phyloP scores from a whole-genome alignment of 1,140 invertebrate genomes.

The Drosophila dunni region DNA sequence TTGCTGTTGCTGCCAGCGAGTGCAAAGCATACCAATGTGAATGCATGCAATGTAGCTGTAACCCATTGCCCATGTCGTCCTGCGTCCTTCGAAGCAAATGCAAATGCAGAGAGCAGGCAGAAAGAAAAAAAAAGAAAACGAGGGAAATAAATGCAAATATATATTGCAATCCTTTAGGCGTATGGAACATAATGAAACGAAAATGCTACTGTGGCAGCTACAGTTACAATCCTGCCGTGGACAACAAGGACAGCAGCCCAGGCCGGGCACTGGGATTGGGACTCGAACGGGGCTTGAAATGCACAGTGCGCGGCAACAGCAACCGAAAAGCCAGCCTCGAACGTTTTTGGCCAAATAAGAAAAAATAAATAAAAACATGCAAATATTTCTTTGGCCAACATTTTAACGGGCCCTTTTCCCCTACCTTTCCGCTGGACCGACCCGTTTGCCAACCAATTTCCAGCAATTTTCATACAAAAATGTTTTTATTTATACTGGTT shows the following conservation, averaged over 20 bases:
- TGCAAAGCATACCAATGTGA: constrained; percentile 66
- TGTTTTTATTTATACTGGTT: constrained; percentile 72
- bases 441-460: constrained; percentile 59
- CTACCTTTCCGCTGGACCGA: constrained; percentile 4
- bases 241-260: constrained; percentile 29
- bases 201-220: constrained; percentile 73
- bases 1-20: constrained; percentile 22
- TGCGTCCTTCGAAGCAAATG: constrained; percentile 14
- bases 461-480: constrained; percentile 74
- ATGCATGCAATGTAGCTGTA: constrained; percentile 41
- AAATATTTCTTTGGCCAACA: constrained; percentile 84
- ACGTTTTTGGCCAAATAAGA: constrained; percentile 58
- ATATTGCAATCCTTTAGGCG: constrained; percentile 82
- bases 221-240: constrained; percentile 47
- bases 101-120: constrained; percentile 15
- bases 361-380: constrained; percentile 81
- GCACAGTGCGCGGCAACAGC: constrained; percentile 53
- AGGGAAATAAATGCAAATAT: constrained; percentile 70
- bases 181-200: constrained; percentile 80
- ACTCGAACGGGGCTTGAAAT: constrained; percentile 25
- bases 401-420: constrained; percentile 63
- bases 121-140: constrained; percentile 13
- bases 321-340: constrained; percentile 52
- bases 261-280: not conserved
- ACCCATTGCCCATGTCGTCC: constrained; percentile 48